Percentiles rank a stretch among this genome's conserved stretches.
Conservation (phyloP, 1,140 invertebrate genomes). For the Mamestra configurata region DNA sequence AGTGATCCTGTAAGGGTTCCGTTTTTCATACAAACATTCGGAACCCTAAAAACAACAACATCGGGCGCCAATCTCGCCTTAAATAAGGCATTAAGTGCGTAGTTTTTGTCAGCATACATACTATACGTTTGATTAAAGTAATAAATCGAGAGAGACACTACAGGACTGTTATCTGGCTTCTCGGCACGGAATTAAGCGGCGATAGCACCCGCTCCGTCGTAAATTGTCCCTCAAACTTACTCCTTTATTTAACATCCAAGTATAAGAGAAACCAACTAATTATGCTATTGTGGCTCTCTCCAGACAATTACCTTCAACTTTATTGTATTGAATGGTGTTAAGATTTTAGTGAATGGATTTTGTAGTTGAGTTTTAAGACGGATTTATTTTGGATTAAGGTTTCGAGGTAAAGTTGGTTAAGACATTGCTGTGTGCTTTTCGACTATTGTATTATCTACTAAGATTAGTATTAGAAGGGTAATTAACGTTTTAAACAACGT, state of each 20-base stretch:
- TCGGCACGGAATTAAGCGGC: constrained; percentile 70
- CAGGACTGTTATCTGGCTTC: constrained; percentile 69
- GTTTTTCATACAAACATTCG: too few species aligned
- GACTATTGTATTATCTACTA: too few species aligned
- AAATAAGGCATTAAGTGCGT: constrained; percentile 71
- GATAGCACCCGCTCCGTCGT: constrained; percentile 70
- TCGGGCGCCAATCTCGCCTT: constrained; percentile 22
- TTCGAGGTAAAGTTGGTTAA: background rate
- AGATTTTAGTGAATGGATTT: constrained; percentile 21
- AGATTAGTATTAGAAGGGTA: too few species aligned
- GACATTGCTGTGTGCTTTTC: background rate
- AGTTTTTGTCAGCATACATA: constrained; percentile 75
- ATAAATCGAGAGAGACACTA: constrained; percentile 71
- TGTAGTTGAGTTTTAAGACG: background rate
- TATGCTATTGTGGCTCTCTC: constrained; percentile 37
- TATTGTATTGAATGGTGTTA: constrained; percentile 45
- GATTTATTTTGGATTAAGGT: background rate
- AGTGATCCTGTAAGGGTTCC: too few species aligned
- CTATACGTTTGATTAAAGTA: constrained; percentile 78
- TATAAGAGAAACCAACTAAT: constrained; percentile 59
- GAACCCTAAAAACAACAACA: background rate
- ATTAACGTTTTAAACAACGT: too few species aligned
- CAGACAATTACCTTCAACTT: constrained; percentile 48
- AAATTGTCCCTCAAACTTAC: constrained; percentile 70
- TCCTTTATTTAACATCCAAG: constrained; percentile 68